Evolutionary conservation across 1,140 invertebrate species (phyloP), one percentile per base, ranked within the genome.

Genomic region (Anastrepha ludens): DNA sequence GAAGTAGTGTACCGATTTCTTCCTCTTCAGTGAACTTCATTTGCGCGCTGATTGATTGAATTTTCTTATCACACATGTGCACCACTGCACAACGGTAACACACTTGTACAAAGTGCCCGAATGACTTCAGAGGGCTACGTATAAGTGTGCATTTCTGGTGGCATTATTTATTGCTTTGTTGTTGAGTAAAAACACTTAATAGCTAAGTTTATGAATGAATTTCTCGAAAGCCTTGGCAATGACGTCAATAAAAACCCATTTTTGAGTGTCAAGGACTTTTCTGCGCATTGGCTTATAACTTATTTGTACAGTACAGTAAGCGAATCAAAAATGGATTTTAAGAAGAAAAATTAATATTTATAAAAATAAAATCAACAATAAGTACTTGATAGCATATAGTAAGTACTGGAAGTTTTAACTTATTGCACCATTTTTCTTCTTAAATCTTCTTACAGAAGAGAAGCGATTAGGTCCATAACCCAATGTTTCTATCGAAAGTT

Each of bases 11-110:
- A 11, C 29, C n/a, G 17, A 62, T 55, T 85, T 29, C 15, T 90
- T 89, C 85, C 87, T 89, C 88, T 65, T 89, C 50, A 90, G 67
- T 89, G 88, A 88, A 88, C 87, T 88, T 86, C 88, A 91, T 91
- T 91, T 88, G 81, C 29, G 86, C 58, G 85, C 87, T 92, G 90
- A 92, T 92, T 92, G 90, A 93, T 93, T 93, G 88, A 90, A 91
- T 93, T 93, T 88, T 86, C 91, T 93, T 93, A 93, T 93, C 92
- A 91, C 91, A 92, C 90, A 91, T 93, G 92, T 91, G 91, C 92
- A 93, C 92, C 90, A 92, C 67, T 90, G 91, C 89, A 55, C 64
- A 64, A 17, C 78, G 9, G 7, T 20, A 85, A 59, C 47, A 13
- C 58, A 81, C 7, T 20, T 58, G 17, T 2, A 47, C 17, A 17